Base-by-base conservation (phyloP, 2,888 invertebrate genomes). In the Tillus elongatus region DNA sequence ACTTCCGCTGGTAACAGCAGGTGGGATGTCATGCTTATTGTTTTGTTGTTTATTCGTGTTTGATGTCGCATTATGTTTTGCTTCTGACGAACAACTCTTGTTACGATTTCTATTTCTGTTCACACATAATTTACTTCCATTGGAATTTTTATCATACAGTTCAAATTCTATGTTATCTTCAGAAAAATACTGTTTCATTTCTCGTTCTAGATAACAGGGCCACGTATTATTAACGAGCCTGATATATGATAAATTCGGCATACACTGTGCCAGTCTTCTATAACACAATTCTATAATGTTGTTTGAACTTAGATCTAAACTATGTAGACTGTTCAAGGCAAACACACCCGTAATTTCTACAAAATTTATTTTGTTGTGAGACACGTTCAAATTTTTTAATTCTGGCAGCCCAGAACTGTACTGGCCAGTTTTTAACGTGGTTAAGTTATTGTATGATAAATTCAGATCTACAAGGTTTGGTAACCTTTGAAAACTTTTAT, bases 251-350 rank as follows among this genome's bases (percentile, higher is more conserved):
- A 65, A 42, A 13, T 51, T 53, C 0, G 63, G 63, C 30, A 62
- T 42, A 33, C 63, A 50, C 1, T 53, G 43, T 9, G 58, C 49
- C 14, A 65, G 41, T 3, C 47, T 42, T 9, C 53, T 51, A 41
- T 63, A 65, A 41, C 64, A 61, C 3, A 65, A 39, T 41, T 61
- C 54, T 1, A 45, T 45, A 4, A 65, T 41, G 8, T 53, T 49
- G 40, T 64, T 65, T 34, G 47, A 41, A 0, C 62, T 60, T 2
- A 65, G 37, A 43, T 65, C 65, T 15, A 65, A 40, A 15, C 57
- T 53, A 37, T 63, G 58, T 4, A 65, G 41, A 42, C 52, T 61
- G 26, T 54, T 52, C 16, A 65, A 36, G 2, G 54, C 50, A 32
- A 61, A 52, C 3, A 63, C 54, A 12, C 63, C 63, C 6, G 54